Base-by-base conservation (phyloP, 1,140 invertebrate genomes). In the Drosophila kepulauana region DNA sequence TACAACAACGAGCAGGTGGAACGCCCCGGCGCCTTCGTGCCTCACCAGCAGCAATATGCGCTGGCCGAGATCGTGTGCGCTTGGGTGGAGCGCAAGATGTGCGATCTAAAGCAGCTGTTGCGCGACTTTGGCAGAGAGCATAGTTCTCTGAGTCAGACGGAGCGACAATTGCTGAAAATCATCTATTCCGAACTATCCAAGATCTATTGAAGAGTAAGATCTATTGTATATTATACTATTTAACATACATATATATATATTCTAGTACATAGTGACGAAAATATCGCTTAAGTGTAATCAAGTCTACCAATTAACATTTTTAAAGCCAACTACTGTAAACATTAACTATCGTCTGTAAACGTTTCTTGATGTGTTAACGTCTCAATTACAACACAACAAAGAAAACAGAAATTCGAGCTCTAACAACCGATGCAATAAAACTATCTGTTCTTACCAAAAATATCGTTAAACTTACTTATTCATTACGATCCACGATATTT, bases 1-100 rank as follows among this genome's bases (percentile, higher is more conserved):
- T 57, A 82, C 46, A 75, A 48, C 5, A 68, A 67, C 3, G 65
- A 72, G 2, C 70, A 64, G 7, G 72, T 75, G 5, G 67, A 89
- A 52, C 67, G 75, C 0, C 81, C 87, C 1, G 91, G 91, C 13
- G 73, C 74, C 45, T 91, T 76, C 67, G 75, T 92, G 48, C 81
- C 91, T 0, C 30, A 67, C n/a, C 69, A 82, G 45, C 81, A 86
- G 20, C 91, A 91, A 45, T 86, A 79, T 48, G 81, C 82, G 0
- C 51, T 92, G 1, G 87, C 81, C 2, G 91, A 92, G 57, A 91
- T 91, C 1, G 54, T 90, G 0, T 77, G 79, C 13, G 75, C 84
- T 16, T 92, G 91, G 91, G 77, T 80, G 7, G 84, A 91, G 33
- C 78, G 82, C 1, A 79, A 88, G 15, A 82, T 78, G 75, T 78